Conservation (phyloP, 2,888 invertebrate species). For the Drymonia ruficornis region DNA sequence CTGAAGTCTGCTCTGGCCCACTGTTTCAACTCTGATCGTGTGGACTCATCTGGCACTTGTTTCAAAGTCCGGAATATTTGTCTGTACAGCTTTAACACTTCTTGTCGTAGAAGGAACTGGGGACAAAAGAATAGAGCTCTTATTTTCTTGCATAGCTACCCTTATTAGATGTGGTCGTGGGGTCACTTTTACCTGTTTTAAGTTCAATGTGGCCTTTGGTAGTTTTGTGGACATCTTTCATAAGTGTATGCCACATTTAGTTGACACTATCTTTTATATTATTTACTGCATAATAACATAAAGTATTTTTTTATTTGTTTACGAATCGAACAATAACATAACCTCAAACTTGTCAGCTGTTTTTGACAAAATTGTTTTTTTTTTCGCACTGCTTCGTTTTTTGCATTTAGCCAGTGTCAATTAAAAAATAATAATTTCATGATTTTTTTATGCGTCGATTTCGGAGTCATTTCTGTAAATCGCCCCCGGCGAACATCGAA, state of each 20-base stretch:
- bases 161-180: too few species aligned
- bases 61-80: slow-evolving; percentile 88
- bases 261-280: neutral
- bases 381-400: neutral
- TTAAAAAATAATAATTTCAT: too few species aligned
- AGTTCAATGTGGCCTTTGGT: slow-evolving; percentile 76
- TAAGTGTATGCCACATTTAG: too few species aligned
- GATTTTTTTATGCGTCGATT: too few species aligned
- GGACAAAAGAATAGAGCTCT: neutral
- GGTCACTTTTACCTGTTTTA: slow-evolving; percentile 81
- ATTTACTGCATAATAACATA: neutral
- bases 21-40: slow-evolving; percentile 86
- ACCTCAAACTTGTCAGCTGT: slow-evolving; percentile 23
- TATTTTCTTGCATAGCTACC: too few species aligned
- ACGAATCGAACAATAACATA: slow-evolving; percentile 10
- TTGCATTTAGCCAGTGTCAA: too few species aligned
- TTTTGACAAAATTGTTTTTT: slow-evolving; percentile 17
- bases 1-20: slow-evolving; percentile 92
- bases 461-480: too few species aligned
- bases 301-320: neutral
- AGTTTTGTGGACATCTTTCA: slow-evolving; percentile 69
- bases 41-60: slow-evolving; percentile 86
- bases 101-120: slow-evolving; percentile 92
- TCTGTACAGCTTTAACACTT: slow-evolving; percentile 91
- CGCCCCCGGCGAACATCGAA: too few species aligned